Base-by-base conservation (phyloP, 2,797 vertebrate genomes). In the Pogoniulus pusillus region DNA sequence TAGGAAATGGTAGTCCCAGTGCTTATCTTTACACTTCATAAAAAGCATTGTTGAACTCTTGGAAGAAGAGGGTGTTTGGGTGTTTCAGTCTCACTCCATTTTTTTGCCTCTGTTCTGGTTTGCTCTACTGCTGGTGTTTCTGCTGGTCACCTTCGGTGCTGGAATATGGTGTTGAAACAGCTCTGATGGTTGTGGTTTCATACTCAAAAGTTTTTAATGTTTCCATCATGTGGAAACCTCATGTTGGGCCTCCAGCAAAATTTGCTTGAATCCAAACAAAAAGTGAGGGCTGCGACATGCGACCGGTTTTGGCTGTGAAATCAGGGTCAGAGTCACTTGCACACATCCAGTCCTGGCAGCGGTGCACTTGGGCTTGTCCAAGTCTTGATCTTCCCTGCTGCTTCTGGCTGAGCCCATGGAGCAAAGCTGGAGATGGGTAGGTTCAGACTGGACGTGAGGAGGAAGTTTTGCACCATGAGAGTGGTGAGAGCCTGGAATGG, bases 41-140 rank as follows among this genome's bases (percentile, higher is more conserved):
- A 95, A 89, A 94, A 81, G 26, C 58, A 91, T 89, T 95, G 84
- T 93, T 93, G 83, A 64, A 65, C 95, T 94, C 80, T 89, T 94
- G 92, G 80, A 85, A 95, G 71, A 83, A 71, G 55, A 82, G 32
- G 54, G 45, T 72, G 45, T 94, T 94, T 12, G 13, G 13, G 39
- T 39, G 39, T 39, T 39, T 93, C 73, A 62, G 51, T 75, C 69
- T 87, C 7, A 20, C 69, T 85, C 45, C 47, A 10, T 55, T 84
- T 63, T 63, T 73, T 70, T 74, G 51, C 35, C n/a, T 74, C 83
- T 93, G 57, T 89, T 85, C 74, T 85, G 70, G 24, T 87, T 93
- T 89, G 59, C 59, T 89, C 87, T 85, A 54, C 58, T 89, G 13
- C 71, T 74, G 57, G 23, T 90, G 35, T 70, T 93, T 81, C 58